A percentile compares a stretch with the other conserved stretches of the same genome.
Conservation (phyloP, 2,797 vertebrate species). For the Bryconaethiops microstoma region DNA sequence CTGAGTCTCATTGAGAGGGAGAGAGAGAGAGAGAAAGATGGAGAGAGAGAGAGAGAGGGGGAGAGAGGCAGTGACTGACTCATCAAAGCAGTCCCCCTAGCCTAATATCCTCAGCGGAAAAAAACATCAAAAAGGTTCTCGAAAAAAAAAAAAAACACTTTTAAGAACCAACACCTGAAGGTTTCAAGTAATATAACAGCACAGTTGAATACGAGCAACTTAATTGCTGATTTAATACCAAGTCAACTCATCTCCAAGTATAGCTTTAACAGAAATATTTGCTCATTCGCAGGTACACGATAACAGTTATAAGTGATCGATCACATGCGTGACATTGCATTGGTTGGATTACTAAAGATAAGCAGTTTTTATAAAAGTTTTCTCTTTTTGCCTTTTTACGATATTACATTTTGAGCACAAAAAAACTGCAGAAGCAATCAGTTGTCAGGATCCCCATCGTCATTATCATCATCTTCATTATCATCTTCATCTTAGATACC, state of each 20-base stretch:
- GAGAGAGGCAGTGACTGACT: constrained; percentile 27
- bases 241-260: not conserved
- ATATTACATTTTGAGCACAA: no score
- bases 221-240: constrained; percentile 9
- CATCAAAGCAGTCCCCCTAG: constrained; percentile 40
- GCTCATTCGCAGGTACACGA: no score
- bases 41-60: not conserved
- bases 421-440: not conserved
- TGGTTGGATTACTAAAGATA: no score
- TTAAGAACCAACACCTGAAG: constrained; percentile 5
- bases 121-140: constrained; percentile 41
- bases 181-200: not conserved
- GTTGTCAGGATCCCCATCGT: not conserved
- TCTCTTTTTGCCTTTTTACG: no score
- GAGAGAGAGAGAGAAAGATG: not conserved
- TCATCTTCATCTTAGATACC: not conserved
- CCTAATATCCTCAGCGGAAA: constrained; percentile 24
- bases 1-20: constrained; percentile 32
- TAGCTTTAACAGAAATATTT: not conserved
- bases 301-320: no score
- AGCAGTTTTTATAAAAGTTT: no score
- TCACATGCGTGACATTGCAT: no score
- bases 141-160: not conserved
- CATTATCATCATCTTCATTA: not conserved
- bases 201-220: constrained; percentile 1